Evolutionary conservation across 2,797 vertebrate species (phyloP), one percentile per base, ranked within the genome.

Genomic region (Bryconaethiops microstoma): DNA sequence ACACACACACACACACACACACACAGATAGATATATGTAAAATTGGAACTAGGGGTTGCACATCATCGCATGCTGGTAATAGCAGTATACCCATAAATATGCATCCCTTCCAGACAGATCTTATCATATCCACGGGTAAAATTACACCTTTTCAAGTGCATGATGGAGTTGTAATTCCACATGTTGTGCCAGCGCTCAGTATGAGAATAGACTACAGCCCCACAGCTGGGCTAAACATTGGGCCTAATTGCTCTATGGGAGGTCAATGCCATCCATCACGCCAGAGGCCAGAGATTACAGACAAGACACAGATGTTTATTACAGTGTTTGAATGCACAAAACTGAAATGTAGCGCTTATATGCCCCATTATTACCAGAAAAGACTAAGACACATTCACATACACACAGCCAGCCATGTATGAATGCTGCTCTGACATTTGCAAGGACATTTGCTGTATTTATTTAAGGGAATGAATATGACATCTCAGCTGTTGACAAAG

Each of bases 241-340:
- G 79, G 82, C 82, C 84, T 90, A 90, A 93, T 93, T 91, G 91
- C 88, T 74, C 77, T 13, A 57, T 78, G 71, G 85, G 60, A 90
- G 89, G 88, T 92, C 88, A 88, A 45, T 85, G 90, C 82, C 89
- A 90, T 90, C 89, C 76, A 91, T 93, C 92, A 88, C 88, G 87
- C 86, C 77, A 78, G 79, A 84, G 86, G 85, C 83, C 87, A 88
- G 78, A 78, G 84, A 90, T 86, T 86, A 82, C 86, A 81, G 78
- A 69, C 70, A 87, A 87, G 87, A 87, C 68, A 50, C 40, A 67
- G 69, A 68, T 82, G 86, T 65, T 79, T 78, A 91, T 88, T 89
- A 81, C 39, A 81, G 86, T 81, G 87, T 81, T 86, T 78, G 85
- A 82, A 73, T 48, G 45, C 83, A 57, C 52, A 69, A 83, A 67